These are phyloP conservation scores for Ursus arctos DNA, from an alignment of 2,113 vertebrate species.

Conservation along the genomic window DNA sequence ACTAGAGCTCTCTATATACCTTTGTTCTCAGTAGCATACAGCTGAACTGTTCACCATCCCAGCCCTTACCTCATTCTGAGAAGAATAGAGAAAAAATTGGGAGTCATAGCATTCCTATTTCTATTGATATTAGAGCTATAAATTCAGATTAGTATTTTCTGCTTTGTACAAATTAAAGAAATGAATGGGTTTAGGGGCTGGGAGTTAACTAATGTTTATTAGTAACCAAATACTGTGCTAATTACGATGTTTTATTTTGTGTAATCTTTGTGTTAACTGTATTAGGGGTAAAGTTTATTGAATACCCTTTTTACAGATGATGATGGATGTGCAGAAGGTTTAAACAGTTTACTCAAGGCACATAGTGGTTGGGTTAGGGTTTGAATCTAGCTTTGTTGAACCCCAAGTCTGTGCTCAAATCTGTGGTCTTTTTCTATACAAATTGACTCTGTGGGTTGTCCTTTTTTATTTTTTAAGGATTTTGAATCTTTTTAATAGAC, in stretches of 20 bases:
- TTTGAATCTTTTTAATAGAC: not conserved
- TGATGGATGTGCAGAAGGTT: not conserved
- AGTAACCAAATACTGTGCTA: not conserved
- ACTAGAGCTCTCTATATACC: not conserved
- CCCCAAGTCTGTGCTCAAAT: not conserved
- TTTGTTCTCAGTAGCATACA: not conserved
- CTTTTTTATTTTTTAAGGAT: conserved; percentile 33
- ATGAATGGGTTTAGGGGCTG: not conserved
- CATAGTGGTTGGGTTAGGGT: not conserved
- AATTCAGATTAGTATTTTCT: conserved; percentile 18
- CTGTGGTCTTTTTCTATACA: not conserved
- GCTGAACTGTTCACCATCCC: not conserved
- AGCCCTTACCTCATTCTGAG: not conserved
- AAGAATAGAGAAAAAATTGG: not conserved
- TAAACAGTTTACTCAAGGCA: conserved; percentile 8
- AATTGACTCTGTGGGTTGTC: not conserved
- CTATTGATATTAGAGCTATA: not conserved
- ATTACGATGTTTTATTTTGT: not conserved
- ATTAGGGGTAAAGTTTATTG: not conserved
- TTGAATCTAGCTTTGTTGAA: conserved; percentile 8
- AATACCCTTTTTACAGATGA: conserved; percentile 5
- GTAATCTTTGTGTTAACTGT: not conserved
- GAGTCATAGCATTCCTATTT: not conserved
- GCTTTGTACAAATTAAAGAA: not conserved
- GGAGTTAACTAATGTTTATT: not conserved